Percentiles rank a stretch among this genome's conserved stretches.
Evolutionary conservation across 2,888 invertebrate species (phyloP).

Genomic region (Exephanes ischioxanthus): DNA sequence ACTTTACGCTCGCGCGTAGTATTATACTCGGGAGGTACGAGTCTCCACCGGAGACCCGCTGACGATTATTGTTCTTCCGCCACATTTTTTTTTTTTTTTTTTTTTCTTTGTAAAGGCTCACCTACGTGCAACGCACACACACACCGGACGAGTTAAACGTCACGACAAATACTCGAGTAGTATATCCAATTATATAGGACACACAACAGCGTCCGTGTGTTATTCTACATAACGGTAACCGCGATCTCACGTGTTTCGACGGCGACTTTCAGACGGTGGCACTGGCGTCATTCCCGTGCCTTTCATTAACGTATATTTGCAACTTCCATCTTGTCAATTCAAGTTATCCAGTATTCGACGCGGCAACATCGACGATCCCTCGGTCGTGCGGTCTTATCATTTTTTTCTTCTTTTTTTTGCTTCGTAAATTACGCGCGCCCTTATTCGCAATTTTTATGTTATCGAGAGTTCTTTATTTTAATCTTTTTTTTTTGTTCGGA

Average conservation of each 20-base stretch:
- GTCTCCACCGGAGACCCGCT: neutral
- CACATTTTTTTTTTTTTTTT: conserved; percentile 6
- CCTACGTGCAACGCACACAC: conserved; percentile 1
- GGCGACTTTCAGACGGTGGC: neutral
- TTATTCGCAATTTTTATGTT: neutral
- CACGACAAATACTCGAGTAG: conserved; percentile 50
- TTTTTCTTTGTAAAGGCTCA: neutral
- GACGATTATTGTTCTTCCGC: conserved; percentile 25
- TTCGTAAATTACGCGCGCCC: neutral
- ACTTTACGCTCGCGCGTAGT: conserved; percentile 33
- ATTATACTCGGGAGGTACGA: conserved; percentile 1
- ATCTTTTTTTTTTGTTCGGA: neutral
- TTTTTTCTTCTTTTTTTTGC: neutral
- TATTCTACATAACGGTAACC: conserved; percentile 56
- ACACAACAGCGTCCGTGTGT: conserved; percentile 28
- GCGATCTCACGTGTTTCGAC: conserved; percentile 57
- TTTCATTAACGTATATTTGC: conserved; percentile 29
- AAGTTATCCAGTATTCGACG: conserved; percentile 4
- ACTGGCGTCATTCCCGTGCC: conserved; percentile 20
- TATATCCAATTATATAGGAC: conserved; percentile 58
- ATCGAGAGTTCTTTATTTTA: neutral
- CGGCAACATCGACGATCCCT: neutral
- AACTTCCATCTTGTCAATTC: conserved; percentile 64
- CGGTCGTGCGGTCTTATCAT: neutral
- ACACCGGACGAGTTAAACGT: conserved; percentile 43